phyloP scores from a whole-genome alignment of 2,797 vertebrate genomes.

The Discoglossus pictus region DNA sequence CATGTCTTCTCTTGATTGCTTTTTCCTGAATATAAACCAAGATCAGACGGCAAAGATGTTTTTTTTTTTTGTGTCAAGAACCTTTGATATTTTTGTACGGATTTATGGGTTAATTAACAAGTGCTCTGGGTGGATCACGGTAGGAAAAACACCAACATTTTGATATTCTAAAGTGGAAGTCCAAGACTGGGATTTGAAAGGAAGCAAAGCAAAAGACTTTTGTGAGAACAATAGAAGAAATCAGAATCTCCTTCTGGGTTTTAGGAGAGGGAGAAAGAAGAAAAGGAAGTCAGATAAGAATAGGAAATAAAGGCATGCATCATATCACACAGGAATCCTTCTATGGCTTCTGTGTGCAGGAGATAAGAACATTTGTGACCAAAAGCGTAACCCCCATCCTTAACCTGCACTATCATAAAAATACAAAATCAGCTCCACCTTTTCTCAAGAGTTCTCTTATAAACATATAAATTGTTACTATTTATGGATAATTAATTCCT shows the following conservation, averaged over 20 bases:
- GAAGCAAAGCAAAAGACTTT: constrained; percentile 58
- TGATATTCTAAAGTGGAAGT: constrained; percentile 22
- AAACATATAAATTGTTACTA: too few relatives aligned
- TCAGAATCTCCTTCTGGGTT: constrained; percentile 61
- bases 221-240: constrained; percentile 75
- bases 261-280: constrained; percentile 51
- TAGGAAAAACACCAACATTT: constrained; percentile 16
- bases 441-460: too few relatives aligned
- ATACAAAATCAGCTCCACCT: too few relatives aligned
- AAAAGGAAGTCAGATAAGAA: constrained; percentile 77
- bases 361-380: too few relatives aligned
- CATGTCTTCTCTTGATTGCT: constrained; percentile 30
- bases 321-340: constrained; percentile 78
- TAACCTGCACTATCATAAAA: too few relatives aligned
- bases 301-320: constrained; percentile 81
- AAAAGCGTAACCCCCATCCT: too few relatives aligned
- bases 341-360: constrained; percentile 71
- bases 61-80: constrained; percentile 13
- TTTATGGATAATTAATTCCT: too few relatives aligned
- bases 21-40: constrained; percentile 33
- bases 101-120: background rate
- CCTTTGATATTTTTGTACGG: constrained; percentile 28
- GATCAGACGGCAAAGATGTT: constrained; percentile 5
- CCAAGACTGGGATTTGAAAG: constrained; percentile 52
- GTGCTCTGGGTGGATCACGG: background rate